Evolutionary conservation across 2,113 vertebrate genomes (phyloP), one percentile per base, ranked within the genome.

Genomic region (Lucifuga dentata): DNA sequence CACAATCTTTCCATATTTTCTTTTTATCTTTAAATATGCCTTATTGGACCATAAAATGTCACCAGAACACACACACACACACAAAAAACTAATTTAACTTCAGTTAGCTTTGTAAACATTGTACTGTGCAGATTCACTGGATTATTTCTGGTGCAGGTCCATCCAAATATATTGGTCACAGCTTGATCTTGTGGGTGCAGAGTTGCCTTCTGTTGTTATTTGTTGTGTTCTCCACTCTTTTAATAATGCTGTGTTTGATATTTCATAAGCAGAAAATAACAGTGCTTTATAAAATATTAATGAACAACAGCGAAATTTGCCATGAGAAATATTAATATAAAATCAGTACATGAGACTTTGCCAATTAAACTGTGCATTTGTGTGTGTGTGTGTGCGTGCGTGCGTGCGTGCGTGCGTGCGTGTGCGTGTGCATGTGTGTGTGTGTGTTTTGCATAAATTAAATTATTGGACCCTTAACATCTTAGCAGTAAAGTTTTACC

Each of bases 281-380:
- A 79, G 88, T 86, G 88, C 87, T 75, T 91, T 91, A 93, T 95
- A 83, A 93, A 95, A 93, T 92, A 92, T 93, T 93, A 92, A 94
- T 63, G 53, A 51, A 73, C 36, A 52, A 51, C 20, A 58, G 33
- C 21, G 55, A 57, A 74, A 56, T 73, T 82, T 89, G 63, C 35
- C 68, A 59, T 51, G 17, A 61, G 62, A 68, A 76, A 53, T 46
- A 53, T 29, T 55, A 52, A 66, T 16, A 49, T 29, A 44, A 62
- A 68, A 72, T 33, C 51, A 39, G 53, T 64, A 44, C 17, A 15
- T 48, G 19, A 17, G 45, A 15, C 5, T 33, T 46, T 17, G 1
- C 35, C 45, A 72, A 76, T 52, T 80, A 68, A 76, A 45, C 13
- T 8, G 3, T 13, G 43, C 16, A 20, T 16, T 8, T 41, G 24